Base-by-base conservation (phyloP, 2,113 vertebrate genomes). In the Stegostoma tigrinum region DNA sequence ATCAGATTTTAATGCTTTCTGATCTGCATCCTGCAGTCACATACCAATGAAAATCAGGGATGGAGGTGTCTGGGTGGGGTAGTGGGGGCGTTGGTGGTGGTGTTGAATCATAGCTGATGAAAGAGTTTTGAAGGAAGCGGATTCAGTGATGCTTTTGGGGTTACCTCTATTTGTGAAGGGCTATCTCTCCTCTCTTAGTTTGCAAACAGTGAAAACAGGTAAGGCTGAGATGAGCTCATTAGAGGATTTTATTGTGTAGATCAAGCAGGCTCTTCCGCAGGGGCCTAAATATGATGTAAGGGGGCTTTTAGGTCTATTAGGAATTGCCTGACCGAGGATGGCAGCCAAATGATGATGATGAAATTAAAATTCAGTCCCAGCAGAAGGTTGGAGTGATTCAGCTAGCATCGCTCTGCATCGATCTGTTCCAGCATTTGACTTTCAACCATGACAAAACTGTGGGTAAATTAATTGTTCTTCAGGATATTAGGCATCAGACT, bases 401-500 rank as follows among this genome's bases (percentile, higher is more conserved):
- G 98, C 98, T 98, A 97, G 97, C 98, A 97, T 98, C 97, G 98
- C 98, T 97, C 97, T 97, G 98, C 99, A 99, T 99, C 98, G 99
- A 99, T 99, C 99, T 98, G 99, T 99, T 99, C 99, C 99, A 99
- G 98, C 99, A 98, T 99, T 99, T 99, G 99, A 99, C 99, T 99
- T 99, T 99, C 99, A 99, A 98, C 99, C 99, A 99, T 99, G 99
- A 99, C 99, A 99, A 99, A 99, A 99, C 98, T 99, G 98, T 98
- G 98, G 98, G 99, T 98, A 99, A 99, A 99, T 99, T 99, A 99
- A 99, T 99, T 99, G 99, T 99, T 99, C 99, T 99, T 98, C 98
- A 98, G 98, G 99, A 99, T 99, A 99, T 99, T 99, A 99, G 98
- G 98, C 98, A 99, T 99, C 99, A 99, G 99, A 99, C 98, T 99